Evolutionary conservation across 1,140 invertebrate species (phyloP), one percentile per base, ranked within the genome.

Genomic region (Zaprionus vittiger): DNA sequence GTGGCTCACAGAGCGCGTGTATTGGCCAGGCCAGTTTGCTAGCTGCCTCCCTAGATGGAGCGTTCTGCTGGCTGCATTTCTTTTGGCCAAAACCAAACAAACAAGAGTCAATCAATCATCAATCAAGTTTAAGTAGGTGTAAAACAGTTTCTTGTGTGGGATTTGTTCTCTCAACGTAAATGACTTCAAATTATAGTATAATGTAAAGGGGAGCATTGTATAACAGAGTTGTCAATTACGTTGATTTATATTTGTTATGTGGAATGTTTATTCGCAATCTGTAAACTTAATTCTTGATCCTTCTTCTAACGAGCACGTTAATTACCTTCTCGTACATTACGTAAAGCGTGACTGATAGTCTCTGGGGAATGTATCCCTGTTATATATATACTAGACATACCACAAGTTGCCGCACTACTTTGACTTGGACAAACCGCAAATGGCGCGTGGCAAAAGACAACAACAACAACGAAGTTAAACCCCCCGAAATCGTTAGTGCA

Each of bases 371-470:
- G n/a, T 2, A 12, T 52, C 1, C 47, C 20, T 41, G 7, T 15
- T 15, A 31, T 66, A 37, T 66, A 37, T 14, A 11, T 26, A 59
- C 11, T 15, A 37, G n/a, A 6, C 15, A 62, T 41, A 54, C 47
- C 11, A 41, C 28, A 34, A 70, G 57, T 70, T 66, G 56, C 37
- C 78, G 68, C 79, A 80, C 14, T n/a, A 14, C 14, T 17, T 17
- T 1, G n/a, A 44, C 64, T 64, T 63, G 56, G 56, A 61, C 49
- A 37, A 47, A 73, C 69, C 66, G 55, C 80, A 73, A 74, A 57
- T 78, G 80, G 77, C 83, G 86, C 83, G 83, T 81, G 80, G 73
- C 80, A 69, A 83, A 72, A 76, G 57, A 75, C 20, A 76, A 71
- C 28, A 73, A 65, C 63, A 62, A 65, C 63, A 62, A 31, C 12